Evolutionary conservation across 2,888 invertebrate species (phyloP).

Genomic region (Conops quadrifasciatus): DNA sequence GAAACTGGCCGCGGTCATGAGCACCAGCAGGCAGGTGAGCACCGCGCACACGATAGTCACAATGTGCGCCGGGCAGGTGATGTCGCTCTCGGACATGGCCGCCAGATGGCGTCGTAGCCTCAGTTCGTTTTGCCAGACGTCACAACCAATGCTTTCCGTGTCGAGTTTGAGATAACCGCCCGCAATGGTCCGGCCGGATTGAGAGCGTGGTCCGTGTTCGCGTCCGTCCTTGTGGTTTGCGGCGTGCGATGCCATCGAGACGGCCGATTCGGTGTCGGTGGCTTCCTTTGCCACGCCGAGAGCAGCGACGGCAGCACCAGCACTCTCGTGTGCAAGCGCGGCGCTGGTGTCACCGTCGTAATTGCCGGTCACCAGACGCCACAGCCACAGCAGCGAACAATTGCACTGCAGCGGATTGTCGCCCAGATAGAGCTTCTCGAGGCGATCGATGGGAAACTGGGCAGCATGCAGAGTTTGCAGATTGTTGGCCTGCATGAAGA

Average conservation of each 20-base stretch:
- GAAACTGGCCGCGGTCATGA: constrained; percentile 63
- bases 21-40: constrained; percentile 61
- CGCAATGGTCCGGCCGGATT: constrained; percentile 36
- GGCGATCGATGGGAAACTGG: constrained; percentile 82
- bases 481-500: constrained; percentile 80
- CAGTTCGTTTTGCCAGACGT: constrained; percentile 59
- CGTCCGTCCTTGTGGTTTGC: constrained; percentile 50
- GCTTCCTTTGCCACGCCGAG: constrained; percentile 49
- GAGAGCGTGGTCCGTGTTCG: constrained; percentile 16
- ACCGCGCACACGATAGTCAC: constrained; percentile 66
- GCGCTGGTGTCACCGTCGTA: constrained; percentile 52
- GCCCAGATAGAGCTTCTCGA: constrained; percentile 77
- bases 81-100: constrained; percentile 63
- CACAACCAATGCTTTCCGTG: constrained; percentile 62
- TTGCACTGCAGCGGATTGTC: constrained; percentile 88
- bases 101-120: constrained; percentile 57
- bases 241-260: constrained; percentile 55
- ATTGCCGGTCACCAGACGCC: constrained; percentile 71
- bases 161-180: constrained; percentile 59
- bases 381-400: constrained; percentile 86
- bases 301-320: constrained; percentile 56
- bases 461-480: constrained; percentile 79
- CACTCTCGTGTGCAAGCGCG: constrained; percentile 33
- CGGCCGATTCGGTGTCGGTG: constrained; percentile 46
- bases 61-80: constrained; percentile 65